Percentiles rank a stretch among this genome's conserved stretches.
These are phyloP conservation scores for Enteromius argenteus DNA, from an alignment of 2,797 vertebrate genomes.

Conservation along the genomic window DNA sequence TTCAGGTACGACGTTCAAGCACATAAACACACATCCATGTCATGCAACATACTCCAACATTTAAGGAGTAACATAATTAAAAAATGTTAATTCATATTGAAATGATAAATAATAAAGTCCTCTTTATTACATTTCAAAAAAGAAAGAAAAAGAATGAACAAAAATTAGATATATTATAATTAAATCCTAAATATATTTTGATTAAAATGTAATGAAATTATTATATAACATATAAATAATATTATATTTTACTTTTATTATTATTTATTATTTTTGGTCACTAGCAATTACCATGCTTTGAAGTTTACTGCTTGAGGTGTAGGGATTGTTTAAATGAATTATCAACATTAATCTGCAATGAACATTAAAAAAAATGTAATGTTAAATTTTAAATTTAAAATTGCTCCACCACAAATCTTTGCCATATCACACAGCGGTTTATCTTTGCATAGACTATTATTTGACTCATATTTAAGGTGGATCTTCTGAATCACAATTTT, in stretches of 20 bases:
- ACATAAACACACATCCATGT: neutral
- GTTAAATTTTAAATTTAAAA: too few species aligned
- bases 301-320: neutral
- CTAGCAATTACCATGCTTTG: neutral
- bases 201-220: too few species aligned
- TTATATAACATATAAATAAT: too few species aligned
- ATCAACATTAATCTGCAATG: neutral
- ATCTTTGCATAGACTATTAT: neutral
- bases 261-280: neutral
- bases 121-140: neutral
- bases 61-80: neutral
- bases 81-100: neutral
- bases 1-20: conserved; percentile 80
- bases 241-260: too few species aligned
- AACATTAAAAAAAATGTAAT: too few species aligned
- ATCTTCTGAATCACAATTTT: neutral
- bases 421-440: neutral
- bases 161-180: too few species aligned
- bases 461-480: conserved; percentile 1
- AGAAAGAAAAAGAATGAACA: neutral
- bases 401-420: neutral
- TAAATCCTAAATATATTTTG: neutral
- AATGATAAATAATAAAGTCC: neutral
- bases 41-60: conserved; percentile 6
- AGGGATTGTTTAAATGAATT: neutral